These are phyloP conservation scores for Chascanopsetta lugubris DNA, from an alignment of 2,113 vertebrate species.

Conservation along the genomic window DNA sequence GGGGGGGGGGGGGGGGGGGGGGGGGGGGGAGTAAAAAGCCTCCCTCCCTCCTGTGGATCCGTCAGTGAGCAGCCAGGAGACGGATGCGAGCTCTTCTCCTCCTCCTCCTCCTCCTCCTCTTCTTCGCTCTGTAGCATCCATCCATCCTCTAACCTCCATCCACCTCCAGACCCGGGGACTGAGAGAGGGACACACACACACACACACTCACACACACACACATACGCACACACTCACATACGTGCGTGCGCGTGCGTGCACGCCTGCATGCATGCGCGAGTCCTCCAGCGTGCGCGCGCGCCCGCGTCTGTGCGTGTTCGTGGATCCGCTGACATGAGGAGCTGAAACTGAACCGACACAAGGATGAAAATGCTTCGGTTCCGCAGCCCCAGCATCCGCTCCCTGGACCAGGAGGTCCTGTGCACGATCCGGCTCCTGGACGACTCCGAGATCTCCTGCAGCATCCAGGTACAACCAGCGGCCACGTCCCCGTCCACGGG, in stretches of 20 bases:
- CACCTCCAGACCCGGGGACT: slow-evolving; percentile 55
- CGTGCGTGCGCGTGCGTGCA: slow-evolving; percentile 15
- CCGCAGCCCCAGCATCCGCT: slow-evolving; percentile 92
- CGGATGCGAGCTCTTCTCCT: slow-evolving; percentile 53
- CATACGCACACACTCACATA: slow-evolving; percentile 20
- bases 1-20: slow-evolving; percentile 41
- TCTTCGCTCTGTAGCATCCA: slow-evolving; percentile 58
- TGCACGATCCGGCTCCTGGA: slow-evolving; percentile 93
- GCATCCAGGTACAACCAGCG: slow-evolving; percentile 97
- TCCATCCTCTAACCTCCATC: slow-evolving; percentile 46
- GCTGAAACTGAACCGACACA: slow-evolving; percentile 65
- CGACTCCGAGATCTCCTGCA: slow-evolving; percentile 92
- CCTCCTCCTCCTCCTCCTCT: slow-evolving; percentile 15
- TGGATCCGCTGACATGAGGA: slow-evolving; percentile 74
- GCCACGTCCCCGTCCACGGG: slow-evolving; percentile 12
- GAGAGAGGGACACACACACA: slow-evolving; percentile 28
- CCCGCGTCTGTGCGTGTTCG: slow-evolving; percentile 12
- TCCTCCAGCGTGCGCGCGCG: neutral
- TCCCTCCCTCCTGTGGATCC: slow-evolving; percentile 47
- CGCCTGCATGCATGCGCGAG: slow-evolving; percentile 18
- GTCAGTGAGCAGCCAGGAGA: slow-evolving; percentile 55
- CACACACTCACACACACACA: slow-evolving; percentile 14
- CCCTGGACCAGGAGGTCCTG: slow-evolving; percentile 89
- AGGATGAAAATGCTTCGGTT: slow-evolving; percentile 95
- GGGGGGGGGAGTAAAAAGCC: slow-evolving; percentile 24